Percentiles rank a stretch among this genome's conserved stretches.
These are phyloP conservation scores for Sarcophaga caerulescens DNA, from an alignment of 2,888 invertebrate genomes.

Conservation along the genomic window DNA sequence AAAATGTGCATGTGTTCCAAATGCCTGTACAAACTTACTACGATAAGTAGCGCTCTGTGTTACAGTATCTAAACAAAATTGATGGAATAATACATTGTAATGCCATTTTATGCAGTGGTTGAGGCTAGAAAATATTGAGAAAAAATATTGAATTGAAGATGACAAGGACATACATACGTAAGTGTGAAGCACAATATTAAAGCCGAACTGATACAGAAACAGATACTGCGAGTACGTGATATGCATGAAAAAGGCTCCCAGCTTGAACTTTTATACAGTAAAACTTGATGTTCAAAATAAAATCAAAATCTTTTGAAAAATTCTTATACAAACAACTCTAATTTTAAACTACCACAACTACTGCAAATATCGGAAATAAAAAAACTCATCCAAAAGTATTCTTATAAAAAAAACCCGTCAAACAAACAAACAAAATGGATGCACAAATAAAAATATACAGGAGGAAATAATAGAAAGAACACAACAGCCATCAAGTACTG, in stretches of 20 bases:
- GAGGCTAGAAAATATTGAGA: constrained; percentile 1
- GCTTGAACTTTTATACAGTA: constrained; percentile 37
- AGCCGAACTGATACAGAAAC: constrained; percentile 16
- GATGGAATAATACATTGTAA: constrained; percentile 14
- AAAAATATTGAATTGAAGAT: constrained; percentile 47
- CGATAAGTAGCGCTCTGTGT: no score
- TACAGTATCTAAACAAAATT: background rate
- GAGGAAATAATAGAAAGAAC: constrained; percentile 19
- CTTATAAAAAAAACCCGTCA: background rate
- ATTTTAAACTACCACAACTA: background rate
- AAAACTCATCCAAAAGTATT: constrained; percentile 10
- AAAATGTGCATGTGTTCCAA: background rate
- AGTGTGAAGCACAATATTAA: constrained; percentile 39
- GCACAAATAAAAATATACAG: no score
- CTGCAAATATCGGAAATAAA: background rate
- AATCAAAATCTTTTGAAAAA: constrained; percentile 71
- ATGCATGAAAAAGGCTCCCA: constrained; percentile 12
- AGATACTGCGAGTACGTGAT: constrained; percentile 42
- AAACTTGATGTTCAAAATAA: constrained; percentile 4
- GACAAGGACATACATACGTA: constrained; percentile 44
- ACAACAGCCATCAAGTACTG: constrained; percentile 32
- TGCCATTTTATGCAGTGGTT: constrained; percentile 28
- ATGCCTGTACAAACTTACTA: background rate
- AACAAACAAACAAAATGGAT: no score
- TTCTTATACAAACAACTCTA: constrained; percentile 27